These are phyloP conservation scores for Caenorhabditis uteleia DNA, from an alignment of 2,888 invertebrate species.

Conservation along the genomic window DNA sequence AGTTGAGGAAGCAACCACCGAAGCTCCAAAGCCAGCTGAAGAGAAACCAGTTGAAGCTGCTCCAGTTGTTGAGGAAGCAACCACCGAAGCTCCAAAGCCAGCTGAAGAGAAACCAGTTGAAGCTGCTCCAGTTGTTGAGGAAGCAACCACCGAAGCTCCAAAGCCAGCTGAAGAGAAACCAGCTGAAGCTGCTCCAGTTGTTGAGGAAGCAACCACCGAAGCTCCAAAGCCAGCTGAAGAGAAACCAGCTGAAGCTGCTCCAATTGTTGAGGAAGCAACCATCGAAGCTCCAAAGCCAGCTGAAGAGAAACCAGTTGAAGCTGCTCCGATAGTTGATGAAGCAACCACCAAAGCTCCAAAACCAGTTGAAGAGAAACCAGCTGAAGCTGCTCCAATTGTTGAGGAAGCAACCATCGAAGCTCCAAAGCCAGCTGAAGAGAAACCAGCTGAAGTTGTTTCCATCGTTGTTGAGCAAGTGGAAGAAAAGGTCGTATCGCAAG, in stretches of 20 bases:
- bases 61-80: neutral
- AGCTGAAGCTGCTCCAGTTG: constrained; percentile 5
- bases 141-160: neutral
- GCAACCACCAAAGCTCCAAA: constrained; percentile 7
- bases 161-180: constrained; percentile 5
- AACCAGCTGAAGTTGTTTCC: constrained; percentile 1
- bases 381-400: constrained; percentile 4
- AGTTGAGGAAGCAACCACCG: constrained; percentile 1
- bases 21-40: constrained; percentile 1
- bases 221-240: constrained; percentile 4
- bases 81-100: constrained; percentile 2
- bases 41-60: constrained; percentile 5
- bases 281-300: constrained; percentile 1
- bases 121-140: neutral
- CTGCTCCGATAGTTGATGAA: neutral
- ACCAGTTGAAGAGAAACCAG: constrained; percentile 11
- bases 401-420: constrained; percentile 9
- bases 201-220: constrained; percentile 5
- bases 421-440: constrained; percentile 3
- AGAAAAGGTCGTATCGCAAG: no score
- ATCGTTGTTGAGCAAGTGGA: no score
- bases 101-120: neutral
- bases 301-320: neutral
- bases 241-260: no score
- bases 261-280: constrained; percentile 1